A percentile compares a stretch with the other conserved stretches of the same genome.
Conservation (phyloP, 2,113 vertebrate species). For the Romanogobio albipinnatus region DNA sequence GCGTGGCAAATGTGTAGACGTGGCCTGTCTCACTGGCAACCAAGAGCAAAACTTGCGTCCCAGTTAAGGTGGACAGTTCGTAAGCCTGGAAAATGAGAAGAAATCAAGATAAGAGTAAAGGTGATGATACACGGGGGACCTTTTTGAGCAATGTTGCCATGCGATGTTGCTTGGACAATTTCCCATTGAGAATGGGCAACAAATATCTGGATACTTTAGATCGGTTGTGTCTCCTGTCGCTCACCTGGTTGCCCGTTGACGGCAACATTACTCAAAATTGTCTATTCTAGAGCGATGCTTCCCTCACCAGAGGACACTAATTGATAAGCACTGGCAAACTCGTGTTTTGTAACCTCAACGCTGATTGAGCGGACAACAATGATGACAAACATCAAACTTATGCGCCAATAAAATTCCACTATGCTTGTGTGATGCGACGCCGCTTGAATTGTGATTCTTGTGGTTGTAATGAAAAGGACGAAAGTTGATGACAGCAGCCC, state of each 20-base stretch:
- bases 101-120: neutral
- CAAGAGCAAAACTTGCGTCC: constrained; percentile 86
- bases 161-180: no score
- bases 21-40: constrained; percentile 91
- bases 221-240: no score
- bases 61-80: constrained; percentile 91
- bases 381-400: neutral
- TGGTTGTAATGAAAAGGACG: neutral
- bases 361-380: neutral
- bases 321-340: neutral
- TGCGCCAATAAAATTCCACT: neutral
- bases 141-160: no score
- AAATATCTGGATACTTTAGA: no score
- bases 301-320: neutral
- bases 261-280: no score
- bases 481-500: neutral
- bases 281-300: neutral
- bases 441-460: no score
- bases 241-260: no score
- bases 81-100: constrained; percentile 79
- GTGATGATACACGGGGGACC: no score
- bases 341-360: neutral
- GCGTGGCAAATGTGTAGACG: constrained; percentile 88
- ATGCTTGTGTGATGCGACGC: no score
- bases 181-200: no score